Percentiles rank a stretch among this genome's conserved stretches.
phyloP scores from a whole-genome alignment of 2,797 vertebrate species.

The Synaphobranchus kaupii region DNA sequence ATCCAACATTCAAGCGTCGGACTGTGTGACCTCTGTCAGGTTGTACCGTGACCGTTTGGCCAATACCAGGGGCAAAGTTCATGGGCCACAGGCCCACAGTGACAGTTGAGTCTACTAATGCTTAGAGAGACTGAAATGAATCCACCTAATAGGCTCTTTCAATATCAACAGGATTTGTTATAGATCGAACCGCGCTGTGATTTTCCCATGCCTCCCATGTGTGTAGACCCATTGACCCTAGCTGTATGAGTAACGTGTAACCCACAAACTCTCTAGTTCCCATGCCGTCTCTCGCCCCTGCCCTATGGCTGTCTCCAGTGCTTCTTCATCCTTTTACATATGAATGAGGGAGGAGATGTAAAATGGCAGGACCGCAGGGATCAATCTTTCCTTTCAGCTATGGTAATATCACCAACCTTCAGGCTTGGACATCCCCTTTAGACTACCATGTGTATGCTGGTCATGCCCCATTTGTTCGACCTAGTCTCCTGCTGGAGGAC shows the following conservation, averaged over 20 bases:
- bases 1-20: neutral
- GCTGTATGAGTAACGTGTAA: conserved; percentile 6
- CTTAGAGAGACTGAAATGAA: neutral
- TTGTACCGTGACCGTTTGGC: neutral
- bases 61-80: neutral
- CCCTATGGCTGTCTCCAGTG: conserved; percentile 9
- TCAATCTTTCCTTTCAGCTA: conserved; percentile 38
- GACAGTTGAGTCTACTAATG: neutral
- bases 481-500: neutral
- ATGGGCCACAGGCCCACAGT: neutral
- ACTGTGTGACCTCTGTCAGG: neutral
- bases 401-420: conserved; percentile 44
- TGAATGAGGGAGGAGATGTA: conserved; percentile 39
- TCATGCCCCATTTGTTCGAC: conserved; percentile 18
- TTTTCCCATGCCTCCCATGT: neutral
- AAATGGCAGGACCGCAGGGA: conserved; percentile 27
- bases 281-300: neutral
- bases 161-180: neutral
- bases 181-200: neutral
- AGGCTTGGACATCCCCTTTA: conserved; percentile 22
- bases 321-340: conserved; percentile 44
- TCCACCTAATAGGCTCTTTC: neutral
- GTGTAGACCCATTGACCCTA: conserved; percentile 13
- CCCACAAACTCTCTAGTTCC: conserved; percentile 1
- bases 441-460: neutral